Evolutionary conservation across 2,888 invertebrate species (phyloP).

Genomic region (Schizaphis graminum): DNA sequence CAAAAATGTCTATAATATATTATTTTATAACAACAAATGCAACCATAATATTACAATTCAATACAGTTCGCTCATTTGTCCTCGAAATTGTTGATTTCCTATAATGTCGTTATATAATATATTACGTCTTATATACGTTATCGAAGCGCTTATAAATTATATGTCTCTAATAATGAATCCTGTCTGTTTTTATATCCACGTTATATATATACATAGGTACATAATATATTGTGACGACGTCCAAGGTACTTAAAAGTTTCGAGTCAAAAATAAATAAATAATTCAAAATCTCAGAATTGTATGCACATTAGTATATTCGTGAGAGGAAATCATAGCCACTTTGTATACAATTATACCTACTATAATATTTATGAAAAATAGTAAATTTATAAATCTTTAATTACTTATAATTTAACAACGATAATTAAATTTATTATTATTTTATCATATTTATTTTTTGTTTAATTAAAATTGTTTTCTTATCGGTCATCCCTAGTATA

Average conservation of each 20-base stretch:
- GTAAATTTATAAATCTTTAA: too few relatives aligned
- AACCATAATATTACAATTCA: neutral
- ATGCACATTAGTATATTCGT: neutral
- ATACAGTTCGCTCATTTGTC: neutral
- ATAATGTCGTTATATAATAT: neutral
- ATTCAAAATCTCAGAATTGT: neutral
- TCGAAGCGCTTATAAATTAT: neutral
- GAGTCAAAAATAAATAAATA: neutral
- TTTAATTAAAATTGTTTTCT: too few relatives aligned
- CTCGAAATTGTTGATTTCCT: neutral
- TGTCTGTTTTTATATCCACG: neutral
- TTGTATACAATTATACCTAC: too few relatives aligned
- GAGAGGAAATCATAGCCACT: neutral
- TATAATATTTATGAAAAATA: too few relatives aligned
- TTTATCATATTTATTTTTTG: neutral
- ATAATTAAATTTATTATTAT: neutral
- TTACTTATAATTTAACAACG: too few relatives aligned
- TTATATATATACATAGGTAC: neutral
- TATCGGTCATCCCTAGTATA: neutral
- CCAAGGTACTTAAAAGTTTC: neutral
- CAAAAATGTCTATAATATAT: neutral
- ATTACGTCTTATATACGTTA: neutral
- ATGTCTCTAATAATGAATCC: neutral
- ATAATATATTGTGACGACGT: neutral
- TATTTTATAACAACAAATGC: neutral